Evolutionary conservation across 2,113 vertebrate genomes (phyloP).

Genomic region (Rhegmatorhina hoffmannsi): DNA sequence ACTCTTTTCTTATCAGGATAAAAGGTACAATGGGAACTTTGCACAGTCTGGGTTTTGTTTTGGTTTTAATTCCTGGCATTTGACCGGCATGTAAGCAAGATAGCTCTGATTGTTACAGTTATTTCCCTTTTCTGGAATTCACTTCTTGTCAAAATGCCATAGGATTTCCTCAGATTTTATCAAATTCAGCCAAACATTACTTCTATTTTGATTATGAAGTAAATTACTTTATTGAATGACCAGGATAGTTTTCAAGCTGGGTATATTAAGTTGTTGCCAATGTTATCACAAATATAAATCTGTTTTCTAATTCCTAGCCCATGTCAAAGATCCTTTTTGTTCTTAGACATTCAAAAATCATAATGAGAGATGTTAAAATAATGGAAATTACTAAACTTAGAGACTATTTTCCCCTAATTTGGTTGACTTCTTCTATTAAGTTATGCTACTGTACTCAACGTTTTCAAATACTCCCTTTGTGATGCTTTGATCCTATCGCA

Average conservation of each 20-base stretch:
- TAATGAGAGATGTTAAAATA: neutral
- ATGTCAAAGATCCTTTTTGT: neutral
- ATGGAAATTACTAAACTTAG: neutral
- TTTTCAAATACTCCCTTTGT: neutral
- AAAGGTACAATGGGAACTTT: neutral
- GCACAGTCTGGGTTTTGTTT: neutral
- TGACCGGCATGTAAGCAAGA: neutral
- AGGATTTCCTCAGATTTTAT: constrained; percentile 43
- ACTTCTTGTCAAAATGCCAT: neutral
- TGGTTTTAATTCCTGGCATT: constrained; percentile 40
- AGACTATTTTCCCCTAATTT: neutral
- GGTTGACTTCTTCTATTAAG: neutral
- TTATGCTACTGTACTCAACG: neutral
- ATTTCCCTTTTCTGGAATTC: constrained; percentile 32
- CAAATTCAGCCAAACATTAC: neutral
- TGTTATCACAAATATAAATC: neutral
- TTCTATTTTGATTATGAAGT: neutral
- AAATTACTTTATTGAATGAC: neutral
- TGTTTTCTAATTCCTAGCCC: neutral
- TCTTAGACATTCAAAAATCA: neutral
- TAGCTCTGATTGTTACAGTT: neutral
- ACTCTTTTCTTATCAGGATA: neutral
- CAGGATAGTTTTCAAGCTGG: neutral
- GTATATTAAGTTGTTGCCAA: neutral
- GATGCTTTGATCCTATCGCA: neutral